phyloP scores from a whole-genome alignment of 2,797 vertebrate species.

The Nyctibius grandis region DNA sequence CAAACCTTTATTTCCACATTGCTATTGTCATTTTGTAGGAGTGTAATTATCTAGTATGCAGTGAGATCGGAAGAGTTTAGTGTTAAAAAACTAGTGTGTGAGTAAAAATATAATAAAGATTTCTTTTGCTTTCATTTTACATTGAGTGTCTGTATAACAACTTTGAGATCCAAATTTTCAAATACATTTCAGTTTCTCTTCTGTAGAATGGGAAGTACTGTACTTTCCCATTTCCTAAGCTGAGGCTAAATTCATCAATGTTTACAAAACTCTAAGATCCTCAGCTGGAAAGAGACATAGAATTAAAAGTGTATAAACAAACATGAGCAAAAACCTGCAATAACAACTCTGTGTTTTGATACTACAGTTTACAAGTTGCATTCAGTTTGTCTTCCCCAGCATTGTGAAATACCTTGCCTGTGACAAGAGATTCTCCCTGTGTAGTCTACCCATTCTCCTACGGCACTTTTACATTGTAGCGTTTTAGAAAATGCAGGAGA shows the following conservation, averaged over 20 bases:
- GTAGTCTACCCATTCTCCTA: not conserved
- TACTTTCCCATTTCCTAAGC: conserved; percentile 22
- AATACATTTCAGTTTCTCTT: conserved; percentile 29
- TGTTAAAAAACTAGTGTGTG: not conserved
- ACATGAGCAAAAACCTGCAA: not conserved
- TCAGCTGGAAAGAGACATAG: not conserved
- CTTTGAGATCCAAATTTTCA: not conserved
- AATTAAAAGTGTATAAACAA: not conserved
- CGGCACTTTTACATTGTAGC: not conserved
- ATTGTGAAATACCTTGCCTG: not conserved
- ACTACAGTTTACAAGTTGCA: not conserved
- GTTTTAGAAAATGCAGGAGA: not conserved
- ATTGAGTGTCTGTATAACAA: not conserved
- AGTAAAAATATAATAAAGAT: not conserved
- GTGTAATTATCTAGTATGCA: not conserved
- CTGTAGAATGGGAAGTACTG: not conserved
- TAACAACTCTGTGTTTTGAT: not conserved
- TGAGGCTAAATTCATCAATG: not conserved
- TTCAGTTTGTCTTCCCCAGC: not conserved
- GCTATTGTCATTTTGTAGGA: not conserved
- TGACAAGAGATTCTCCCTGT: not conserved
- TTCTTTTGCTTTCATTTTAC: not conserved
- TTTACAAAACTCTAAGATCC: not conserved
- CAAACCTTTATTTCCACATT: not conserved
- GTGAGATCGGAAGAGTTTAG: not conserved